phyloP scores from a whole-genome alignment of 2,888 invertebrate genomes.

The Galerucella pusilla region DNA sequence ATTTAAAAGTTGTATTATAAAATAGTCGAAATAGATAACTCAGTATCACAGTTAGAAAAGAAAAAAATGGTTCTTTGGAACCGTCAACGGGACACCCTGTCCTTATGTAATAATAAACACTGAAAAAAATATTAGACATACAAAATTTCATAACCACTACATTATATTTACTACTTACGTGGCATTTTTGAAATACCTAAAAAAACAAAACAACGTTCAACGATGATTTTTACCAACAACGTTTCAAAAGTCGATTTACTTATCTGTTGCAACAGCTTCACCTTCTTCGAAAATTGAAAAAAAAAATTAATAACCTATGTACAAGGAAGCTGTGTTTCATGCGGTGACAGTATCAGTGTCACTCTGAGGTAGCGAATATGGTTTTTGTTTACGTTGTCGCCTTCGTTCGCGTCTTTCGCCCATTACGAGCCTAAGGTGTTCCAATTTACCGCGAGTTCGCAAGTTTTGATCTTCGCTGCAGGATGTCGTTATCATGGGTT shows the following conservation, averaged over 20 bases:
- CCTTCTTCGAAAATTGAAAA: constrained; percentile 15
- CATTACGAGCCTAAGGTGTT: constrained; percentile 89
- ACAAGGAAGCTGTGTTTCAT: constrained; percentile 48
- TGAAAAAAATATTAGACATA: too few relatives aligned
- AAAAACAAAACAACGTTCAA: too few relatives aligned
- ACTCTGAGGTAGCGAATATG: constrained; percentile 70
- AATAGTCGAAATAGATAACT: too few relatives aligned
- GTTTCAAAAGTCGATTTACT: constrained; percentile 6
- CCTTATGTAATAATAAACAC: too few relatives aligned
- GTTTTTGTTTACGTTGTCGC: constrained; percentile 80
- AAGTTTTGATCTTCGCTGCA: constrained; percentile 63
- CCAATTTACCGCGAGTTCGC: constrained; percentile 79
- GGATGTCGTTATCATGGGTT: constrained; percentile 46
- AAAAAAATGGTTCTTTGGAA: too few relatives aligned
- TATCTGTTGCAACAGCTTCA: constrained; percentile 20
- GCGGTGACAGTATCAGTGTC: constrained; percentile 65
- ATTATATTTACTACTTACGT: too few relatives aligned
- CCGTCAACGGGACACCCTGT: too few relatives aligned
- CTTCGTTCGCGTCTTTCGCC: constrained; percentile 88
- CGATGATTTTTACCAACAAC: neutral
- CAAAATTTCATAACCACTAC: too few relatives aligned
- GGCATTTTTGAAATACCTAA: too few relatives aligned
- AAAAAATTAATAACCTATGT: constrained; percentile 46
- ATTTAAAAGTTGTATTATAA: too few relatives aligned
- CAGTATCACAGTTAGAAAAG: too few relatives aligned